A percentile compares a stretch with the other conserved stretches of the same genome.
Conservation (phyloP, 2,113 vertebrate genomes). For the Carlito syrichta region DNA sequence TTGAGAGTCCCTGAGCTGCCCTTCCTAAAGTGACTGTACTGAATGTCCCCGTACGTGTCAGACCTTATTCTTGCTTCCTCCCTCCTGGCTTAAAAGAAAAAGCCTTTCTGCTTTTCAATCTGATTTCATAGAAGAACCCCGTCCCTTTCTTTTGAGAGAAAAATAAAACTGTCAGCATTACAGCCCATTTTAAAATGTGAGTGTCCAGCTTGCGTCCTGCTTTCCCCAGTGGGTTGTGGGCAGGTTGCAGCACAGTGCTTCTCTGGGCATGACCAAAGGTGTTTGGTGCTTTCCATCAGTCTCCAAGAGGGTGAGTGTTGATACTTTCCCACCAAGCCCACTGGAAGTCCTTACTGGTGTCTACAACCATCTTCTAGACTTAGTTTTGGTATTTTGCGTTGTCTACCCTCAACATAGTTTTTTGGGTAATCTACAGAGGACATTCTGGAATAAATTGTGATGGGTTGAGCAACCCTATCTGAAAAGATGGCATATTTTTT, state of each 20-base stretch:
- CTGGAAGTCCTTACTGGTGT: rapidly evolving
- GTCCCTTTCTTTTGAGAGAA: not conserved
- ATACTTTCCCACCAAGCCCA: rapidly evolving
- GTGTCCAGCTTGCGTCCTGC: not conserved
- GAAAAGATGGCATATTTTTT: not conserved
- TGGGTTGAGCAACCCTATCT: not conserved
- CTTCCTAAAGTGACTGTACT: not conserved
- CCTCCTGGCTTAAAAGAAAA: not conserved
- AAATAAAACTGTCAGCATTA: not conserved
- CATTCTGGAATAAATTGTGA: not conserved
- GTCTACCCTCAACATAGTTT: rapidly evolving
- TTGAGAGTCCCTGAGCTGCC: not conserved
- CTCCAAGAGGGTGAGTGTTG: not conserved
- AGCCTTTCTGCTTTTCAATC: not conserved
- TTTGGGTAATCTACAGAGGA: not conserved
- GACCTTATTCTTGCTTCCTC: not conserved
- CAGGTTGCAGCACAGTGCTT: too few species aligned
- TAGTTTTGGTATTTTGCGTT: not conserved
- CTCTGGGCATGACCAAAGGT: too few species aligned
- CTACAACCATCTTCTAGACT: not conserved
- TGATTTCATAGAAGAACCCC: not conserved
- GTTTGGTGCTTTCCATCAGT: not conserved
- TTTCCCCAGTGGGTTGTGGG: not conserved
- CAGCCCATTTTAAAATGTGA: not conserved
- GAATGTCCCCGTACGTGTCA: rapidly evolving